Evolutionary conservation across 2,888 invertebrate genomes (phyloP), one percentile per base, ranked within the genome.

Genomic region (Tortricodes alternella): DNA sequence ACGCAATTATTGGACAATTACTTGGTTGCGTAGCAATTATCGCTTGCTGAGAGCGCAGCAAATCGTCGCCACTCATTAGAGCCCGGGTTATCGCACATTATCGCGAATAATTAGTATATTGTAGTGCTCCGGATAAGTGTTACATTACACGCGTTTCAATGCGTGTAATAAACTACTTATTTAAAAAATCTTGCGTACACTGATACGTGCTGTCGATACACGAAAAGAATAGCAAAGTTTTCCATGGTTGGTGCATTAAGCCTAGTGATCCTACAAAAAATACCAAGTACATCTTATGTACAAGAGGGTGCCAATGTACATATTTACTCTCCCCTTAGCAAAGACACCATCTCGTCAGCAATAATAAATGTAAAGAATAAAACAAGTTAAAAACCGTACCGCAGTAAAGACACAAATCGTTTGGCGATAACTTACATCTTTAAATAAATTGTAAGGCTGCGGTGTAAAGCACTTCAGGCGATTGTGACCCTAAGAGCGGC

Each of bases 1-100:
- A 73, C 87, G 87, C 85, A 89, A 89, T 89, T 89, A 89, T 85
- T 82, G 86, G 86, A 82, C 80, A 83, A 89, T 89, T 89, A 89
- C 82, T 80, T 78, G 87, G 78, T 73, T 77, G 76, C 73, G 74
- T 74, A 76, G 72, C 73, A 80, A 81, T 85, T 78, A 83, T 77
- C 72, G 79, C 72, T 74, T 61, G 61, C 73, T 67, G 71, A 68
- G 75, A 80, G 77, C 84, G 80, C 67, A 70, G 67, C 80, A 68
- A 85, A 88, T 85, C 74, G 73, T 73, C 76, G 74, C 77, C 73
- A 69, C 81, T 85, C 81, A 87, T 87, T 87, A 87, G 71, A 71
- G 60, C 64, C 67, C 63, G 66, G 71, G 74, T 78, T 85, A 83
- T 83, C 74, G 76, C 78, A 70, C 78, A 80, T 85, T 82, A 80